Base-by-base conservation (phyloP, 2,113 vertebrate species). In the Turdus rufiventris region DNA sequence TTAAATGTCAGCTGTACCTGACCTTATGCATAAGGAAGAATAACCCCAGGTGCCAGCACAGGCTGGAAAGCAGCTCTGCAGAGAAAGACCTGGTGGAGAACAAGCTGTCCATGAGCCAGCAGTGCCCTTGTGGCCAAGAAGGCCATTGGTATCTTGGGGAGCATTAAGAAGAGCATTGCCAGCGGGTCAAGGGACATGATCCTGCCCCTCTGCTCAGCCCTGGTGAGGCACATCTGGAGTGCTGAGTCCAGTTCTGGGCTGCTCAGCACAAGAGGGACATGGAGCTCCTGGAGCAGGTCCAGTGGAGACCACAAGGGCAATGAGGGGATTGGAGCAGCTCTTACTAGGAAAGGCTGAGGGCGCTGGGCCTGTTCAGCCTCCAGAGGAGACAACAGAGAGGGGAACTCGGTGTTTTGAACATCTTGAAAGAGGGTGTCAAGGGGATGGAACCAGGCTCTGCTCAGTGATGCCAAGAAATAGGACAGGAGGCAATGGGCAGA, bases 401-500 rank as follows among this genome's bases (percentile, higher is more conserved):
- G 31, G 2, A 16, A 3, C 31, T 43, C 18, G 17, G 4, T 29
- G 61, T 38, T 5, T 0, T 33, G 1, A 31, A 24, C 3, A 8
- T 29, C 15, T 88, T 53, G 16, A 81, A 10, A 8, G 66, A 63
- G 21, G 18, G 8, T 43, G 18, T 5, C 5, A 19, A 4, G 68
- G 26, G 33, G 24, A 53, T 17, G 19, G 28, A 74, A 4, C 5
- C 61, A 53, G 61, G 29, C 38, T 15, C 29, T 54, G 31, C 54
- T 60, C 31, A 38, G 53, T 47, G 45, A 4, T 47, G 4, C 68
- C n/a, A 4, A 17, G 28, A 24, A 53, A 4, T 5, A 25, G 45
- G 10, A n/a, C 24, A 45, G 0, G 1, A 57, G 31, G 18, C 42
- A 88, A 2, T 0, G 0, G 34, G 17, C 25, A 58, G 23, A 73